Conservation (phyloP, 2,888 invertebrate genomes). For the Protonemura montana region DNA sequence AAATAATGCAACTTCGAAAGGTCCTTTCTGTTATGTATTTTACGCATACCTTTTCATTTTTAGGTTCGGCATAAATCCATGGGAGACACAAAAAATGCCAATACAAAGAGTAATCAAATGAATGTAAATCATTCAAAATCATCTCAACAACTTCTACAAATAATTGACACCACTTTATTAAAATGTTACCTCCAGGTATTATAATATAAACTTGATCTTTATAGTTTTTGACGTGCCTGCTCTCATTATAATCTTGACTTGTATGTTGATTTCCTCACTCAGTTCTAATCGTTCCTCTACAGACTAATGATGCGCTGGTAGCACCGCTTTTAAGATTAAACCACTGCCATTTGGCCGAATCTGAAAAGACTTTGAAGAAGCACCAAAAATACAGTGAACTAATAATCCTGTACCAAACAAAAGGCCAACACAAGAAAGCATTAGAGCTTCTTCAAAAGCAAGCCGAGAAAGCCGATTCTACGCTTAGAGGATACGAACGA, state of each 20-base stretch:
- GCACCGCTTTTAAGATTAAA: constrained; percentile 90
- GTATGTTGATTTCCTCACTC: neutral
- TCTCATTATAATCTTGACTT: neutral
- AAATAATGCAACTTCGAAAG: no score
- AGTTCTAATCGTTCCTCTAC: constrained; percentile 53
- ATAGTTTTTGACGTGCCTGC: neutral
- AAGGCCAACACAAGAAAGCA: constrained; percentile 91
- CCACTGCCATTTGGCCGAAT: constrained; percentile 92
- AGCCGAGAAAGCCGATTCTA: constrained; percentile 76
- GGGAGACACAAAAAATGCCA: constrained; percentile 43
- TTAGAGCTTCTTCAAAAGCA: constrained; percentile 85
- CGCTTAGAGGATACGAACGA: constrained; percentile 78
- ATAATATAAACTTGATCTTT: neutral
- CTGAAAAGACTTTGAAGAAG: constrained; percentile 86
- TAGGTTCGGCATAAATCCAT: constrained; percentile 55
- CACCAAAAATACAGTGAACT: constrained; percentile 91
- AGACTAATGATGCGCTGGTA: constrained; percentile 95
- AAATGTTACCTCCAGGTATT: constrained; percentile 94
- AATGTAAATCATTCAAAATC: constrained; percentile 58
- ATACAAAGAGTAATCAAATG: constrained; percentile 30
- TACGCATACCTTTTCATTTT: constrained; percentile 1
- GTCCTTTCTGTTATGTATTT: constrained; percentile 51
- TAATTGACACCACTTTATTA: constrained; percentile 95
- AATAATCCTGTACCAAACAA: constrained; percentile 94
- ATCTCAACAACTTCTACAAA: constrained; percentile 77